Conservation (phyloP, 2,113 vertebrate genomes). For the Myodes glareolus region DNA sequence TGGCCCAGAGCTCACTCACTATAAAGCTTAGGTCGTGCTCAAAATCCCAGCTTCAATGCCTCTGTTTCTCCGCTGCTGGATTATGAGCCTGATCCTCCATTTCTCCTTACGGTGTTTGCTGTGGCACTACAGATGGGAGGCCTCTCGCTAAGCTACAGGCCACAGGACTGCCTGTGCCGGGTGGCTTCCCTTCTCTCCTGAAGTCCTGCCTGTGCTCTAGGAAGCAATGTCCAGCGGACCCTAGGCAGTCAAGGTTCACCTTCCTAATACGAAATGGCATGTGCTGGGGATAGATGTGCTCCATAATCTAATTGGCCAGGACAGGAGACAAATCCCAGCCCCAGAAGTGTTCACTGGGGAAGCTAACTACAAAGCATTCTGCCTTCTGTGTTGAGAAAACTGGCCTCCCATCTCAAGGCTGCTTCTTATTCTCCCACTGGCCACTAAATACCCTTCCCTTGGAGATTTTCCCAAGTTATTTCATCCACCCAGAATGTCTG, state of each 20-base stretch:
- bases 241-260: neutral
- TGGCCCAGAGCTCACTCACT: neutral
- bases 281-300: neutral
- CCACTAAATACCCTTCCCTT: neutral
- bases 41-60: neutral
- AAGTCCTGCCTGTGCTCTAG: neutral
- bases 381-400: neutral
- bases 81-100: neutral
- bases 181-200: neutral
- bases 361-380: neutral
- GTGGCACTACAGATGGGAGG: neutral
- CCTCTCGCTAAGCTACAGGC: neutral
- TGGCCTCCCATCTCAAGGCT: neutral
- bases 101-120: neutral
- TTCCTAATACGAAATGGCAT: neutral
- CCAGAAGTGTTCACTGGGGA: neutral
- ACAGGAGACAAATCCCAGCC: neutral
- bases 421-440: neutral
- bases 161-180: neutral
- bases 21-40: neutral
- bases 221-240: neutral
- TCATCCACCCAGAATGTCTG: neutral
- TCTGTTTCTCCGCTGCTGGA: neutral
- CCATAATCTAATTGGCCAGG: neutral
- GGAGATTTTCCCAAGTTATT: neutral